These are phyloP conservation scores for Ectropis crepuscularia DNA, from an alignment of 2,888 invertebrate species.

Conservation along the genomic window DNA sequence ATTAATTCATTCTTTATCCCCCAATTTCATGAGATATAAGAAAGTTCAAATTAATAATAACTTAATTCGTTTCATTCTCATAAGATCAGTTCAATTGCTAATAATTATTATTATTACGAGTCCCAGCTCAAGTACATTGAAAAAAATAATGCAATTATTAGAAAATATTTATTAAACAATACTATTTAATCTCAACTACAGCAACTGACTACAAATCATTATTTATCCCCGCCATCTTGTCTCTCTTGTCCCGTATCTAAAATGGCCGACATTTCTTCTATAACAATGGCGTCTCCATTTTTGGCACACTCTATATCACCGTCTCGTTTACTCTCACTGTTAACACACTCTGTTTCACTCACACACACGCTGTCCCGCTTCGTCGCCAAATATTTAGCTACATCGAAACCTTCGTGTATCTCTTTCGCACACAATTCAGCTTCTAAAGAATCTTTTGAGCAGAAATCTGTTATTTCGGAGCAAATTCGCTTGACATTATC, in stretches of 20 bases:
- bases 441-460: constrained; percentile 44
- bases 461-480: constrained; percentile 69
- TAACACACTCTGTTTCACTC: constrained; percentile 52
- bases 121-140: too few relatives aligned
- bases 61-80: too few relatives aligned
- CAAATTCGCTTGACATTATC: constrained; percentile 72
- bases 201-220: constrained; percentile 29
- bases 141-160: neutral
- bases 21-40: too few relatives aligned
- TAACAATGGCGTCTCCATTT: constrained; percentile 70
- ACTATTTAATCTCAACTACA: constrained; percentile 7
- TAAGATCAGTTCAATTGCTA: too few relatives aligned
- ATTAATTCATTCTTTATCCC: too few relatives aligned
- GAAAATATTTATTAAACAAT: neutral
- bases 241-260: constrained; percentile 64
- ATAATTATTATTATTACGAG: too few relatives aligned
- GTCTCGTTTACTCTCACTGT: constrained; percentile 50
- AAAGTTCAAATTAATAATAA: too few relatives aligned
- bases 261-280: constrained; percentile 75
- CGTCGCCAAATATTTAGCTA: constrained; percentile 57
- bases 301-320: constrained; percentile 64
- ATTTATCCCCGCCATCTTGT: constrained; percentile 34
- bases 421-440: constrained; percentile 35
- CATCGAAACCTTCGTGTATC: constrained; percentile 58
- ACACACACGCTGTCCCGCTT: constrained; percentile 49